Evolutionary conservation across 23 tunicate genomes (phyloP).

Genomic region (Aplidium turbinatum): DNA sequence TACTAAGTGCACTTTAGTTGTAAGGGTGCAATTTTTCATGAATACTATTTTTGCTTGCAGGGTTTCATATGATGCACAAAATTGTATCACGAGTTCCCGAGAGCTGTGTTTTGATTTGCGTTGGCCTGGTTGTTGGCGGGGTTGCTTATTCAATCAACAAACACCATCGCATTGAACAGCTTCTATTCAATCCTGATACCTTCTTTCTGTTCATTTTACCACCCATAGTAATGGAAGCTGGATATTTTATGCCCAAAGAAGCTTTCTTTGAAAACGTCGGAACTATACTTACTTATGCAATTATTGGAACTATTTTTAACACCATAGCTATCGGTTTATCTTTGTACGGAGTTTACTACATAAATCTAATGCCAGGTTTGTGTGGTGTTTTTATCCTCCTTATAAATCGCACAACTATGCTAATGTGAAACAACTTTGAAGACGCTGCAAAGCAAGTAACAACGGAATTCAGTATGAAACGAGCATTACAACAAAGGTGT

Average conservation of each 20-base stretch:
- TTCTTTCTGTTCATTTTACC: constrained; percentile 93
- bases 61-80: constrained; percentile 73
- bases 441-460: too few relatives aligned
- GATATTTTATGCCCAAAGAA: constrained; percentile 98
- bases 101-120: constrained; percentile 92
- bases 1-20: not conserved
- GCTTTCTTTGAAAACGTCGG: constrained; percentile 93
- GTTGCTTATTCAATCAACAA: constrained; percentile 81
- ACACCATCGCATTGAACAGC: constrained; percentile 51
- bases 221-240: constrained; percentile 99
- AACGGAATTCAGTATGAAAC: too few relatives aligned
- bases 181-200: constrained; percentile 78
- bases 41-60: constrained; percentile 33
- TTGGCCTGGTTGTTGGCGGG: constrained; percentile 93
- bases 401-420: too few relatives aligned
- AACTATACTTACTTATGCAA: constrained; percentile 91
- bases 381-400: too few relatives aligned
- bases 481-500: too few relatives aligned
- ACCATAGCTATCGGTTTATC: constrained; percentile 81
- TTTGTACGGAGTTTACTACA: constrained; percentile 67
- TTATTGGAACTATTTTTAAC: constrained; percentile 95
- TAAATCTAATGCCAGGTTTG: constrained; percentile 86
- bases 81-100: constrained; percentile 89
- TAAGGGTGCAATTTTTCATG: not conserved
- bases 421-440: too few relatives aligned